Evolutionary conservation across 1,140 invertebrate genomes (phyloP).

Genomic region (Sitophilus oryzae): DNA sequence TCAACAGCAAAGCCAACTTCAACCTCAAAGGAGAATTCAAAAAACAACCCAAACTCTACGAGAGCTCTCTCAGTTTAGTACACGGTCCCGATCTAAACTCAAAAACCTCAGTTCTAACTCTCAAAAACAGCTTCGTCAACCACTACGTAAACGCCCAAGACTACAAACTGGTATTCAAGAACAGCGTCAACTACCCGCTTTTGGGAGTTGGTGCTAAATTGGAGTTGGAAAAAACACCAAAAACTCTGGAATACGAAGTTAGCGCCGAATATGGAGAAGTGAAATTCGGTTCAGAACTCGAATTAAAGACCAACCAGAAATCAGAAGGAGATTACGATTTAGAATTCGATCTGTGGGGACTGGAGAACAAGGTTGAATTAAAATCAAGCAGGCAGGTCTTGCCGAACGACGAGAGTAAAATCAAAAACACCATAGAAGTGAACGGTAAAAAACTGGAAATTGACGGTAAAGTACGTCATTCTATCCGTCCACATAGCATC

Average conservation of each 20-base stretch:
- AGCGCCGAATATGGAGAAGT: conserved; percentile 50
- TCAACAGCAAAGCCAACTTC: conserved; percentile 56
- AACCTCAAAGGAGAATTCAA: conserved; percentile 48
- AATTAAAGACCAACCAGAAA: conserved; percentile 49
- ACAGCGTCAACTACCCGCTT: conserved; percentile 50
- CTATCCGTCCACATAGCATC: conserved; percentile 49
- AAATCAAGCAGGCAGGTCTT: conserved; percentile 51
- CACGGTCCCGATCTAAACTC: conserved; percentile 58
- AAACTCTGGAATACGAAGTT: conserved; percentile 49
- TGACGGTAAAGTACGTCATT: conserved; percentile 52
- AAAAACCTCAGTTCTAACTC: conserved; percentile 48
- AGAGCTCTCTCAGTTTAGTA: conserved; percentile 51
- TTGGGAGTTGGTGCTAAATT: conserved; percentile 47
- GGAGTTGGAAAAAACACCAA: conserved; percentile 49
- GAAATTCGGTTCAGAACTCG: conserved; percentile 52
- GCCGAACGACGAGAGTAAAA: conserved; percentile 54
- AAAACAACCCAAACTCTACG: conserved; percentile 30
- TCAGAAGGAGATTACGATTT: conserved; percentile 53
- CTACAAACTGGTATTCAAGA: conserved; percentile 34
- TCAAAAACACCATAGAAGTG: conserved; percentile 53
- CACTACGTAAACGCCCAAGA: conserved; percentile 26
- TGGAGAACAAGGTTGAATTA: conserved; percentile 54
- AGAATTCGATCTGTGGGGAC: conserved; percentile 49
- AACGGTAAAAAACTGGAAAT: conserved; percentile 59
- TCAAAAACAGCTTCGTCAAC: conserved; percentile 27